These are phyloP conservation scores for Brachyrhaphis roseni DNA, from an alignment of 2,797 vertebrate genomes.

Conservation along the genomic window DNA sequence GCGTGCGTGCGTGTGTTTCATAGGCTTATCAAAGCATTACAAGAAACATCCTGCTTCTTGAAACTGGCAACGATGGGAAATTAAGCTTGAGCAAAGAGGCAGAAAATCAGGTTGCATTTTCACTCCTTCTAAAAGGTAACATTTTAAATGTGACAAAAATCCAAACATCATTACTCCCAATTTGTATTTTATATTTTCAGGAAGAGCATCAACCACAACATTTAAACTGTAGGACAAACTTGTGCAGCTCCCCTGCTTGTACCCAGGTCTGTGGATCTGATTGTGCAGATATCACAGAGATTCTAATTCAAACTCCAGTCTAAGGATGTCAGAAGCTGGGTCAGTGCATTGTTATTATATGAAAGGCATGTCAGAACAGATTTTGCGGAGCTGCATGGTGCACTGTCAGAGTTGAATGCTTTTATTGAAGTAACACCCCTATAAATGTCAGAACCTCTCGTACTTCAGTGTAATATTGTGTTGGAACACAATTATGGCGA, in stretches of 20 bases:
- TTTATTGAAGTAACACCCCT: background rate
- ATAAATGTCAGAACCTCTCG: constrained; percentile 1
- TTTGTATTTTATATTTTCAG: background rate
- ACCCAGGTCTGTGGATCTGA: background rate
- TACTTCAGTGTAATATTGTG: background rate
- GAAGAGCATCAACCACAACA: background rate
- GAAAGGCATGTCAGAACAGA: background rate
- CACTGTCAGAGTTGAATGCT: background rate
- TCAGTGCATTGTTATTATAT: background rate
- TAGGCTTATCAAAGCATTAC: background rate
- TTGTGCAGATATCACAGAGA: background rate
- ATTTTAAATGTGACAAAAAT: background rate
- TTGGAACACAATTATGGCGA: background rate
- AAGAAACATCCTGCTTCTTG: background rate
- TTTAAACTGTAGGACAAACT: background rate
- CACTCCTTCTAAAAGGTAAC: background rate
- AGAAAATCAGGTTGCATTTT: background rate
- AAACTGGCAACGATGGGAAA: background rate
- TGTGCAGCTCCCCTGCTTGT: background rate
- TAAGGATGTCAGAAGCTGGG: background rate
- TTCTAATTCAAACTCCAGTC: background rate
- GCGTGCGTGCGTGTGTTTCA: background rate
- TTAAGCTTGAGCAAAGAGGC: background rate
- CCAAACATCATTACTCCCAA: background rate
- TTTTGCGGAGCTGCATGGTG: background rate